Evolutionary conservation across 92 coral and sea anemone genomes (phyloP), one percentile per base, ranked within the genome.

Genomic region (Paramuricea clavata): DNA sequence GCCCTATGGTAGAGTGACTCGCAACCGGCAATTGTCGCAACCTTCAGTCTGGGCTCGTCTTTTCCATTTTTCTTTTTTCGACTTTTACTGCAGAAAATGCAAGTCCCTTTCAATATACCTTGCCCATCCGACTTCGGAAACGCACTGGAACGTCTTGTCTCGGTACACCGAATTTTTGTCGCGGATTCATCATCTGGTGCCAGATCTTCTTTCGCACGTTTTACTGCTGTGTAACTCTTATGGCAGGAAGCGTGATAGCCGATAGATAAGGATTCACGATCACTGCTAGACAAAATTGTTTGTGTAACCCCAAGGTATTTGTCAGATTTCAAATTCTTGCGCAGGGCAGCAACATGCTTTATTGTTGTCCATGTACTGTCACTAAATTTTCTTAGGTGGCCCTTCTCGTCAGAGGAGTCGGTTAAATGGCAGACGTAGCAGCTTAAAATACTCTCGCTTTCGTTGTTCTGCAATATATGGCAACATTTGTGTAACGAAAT

Each of bases 1-100:
- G 47, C 82, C 82, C 68, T 49, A 0, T 77, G 68, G 26, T 34
- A 12, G 49, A 77, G 36, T 77, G 67, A 15, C 47, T 77, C 35
- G 35, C 39, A 50, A 49, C 82, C 82, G 28, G 82, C 82, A 49
- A 77, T 23, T 49, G 82, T 77, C 12, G 43, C 65, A 1, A 77
- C 82, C 68, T 77, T 77, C 69, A 77, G 33, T 77, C 69, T 50
- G 67, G 49, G 68, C 82, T 77, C 82, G n/a, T 77, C 82, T 56
- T 50, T 77, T 49, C 82, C 68, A 54, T 50, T 56, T 77, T 27
- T 50, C 42, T 77, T 77, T 54, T 77, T 36, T 17, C 80, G 80
- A 42, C 80, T 44, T 74, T 74, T 74, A 44, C 80, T 59, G 42
- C 80, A 74, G 80, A 74, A 74, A 27, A 74, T 74, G 32, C 80